Percentiles rank a stretch among this genome's conserved stretches.
Conservation (phyloP, 2,797 vertebrate species). For the Mormyrus proboscirostris region DNA sequence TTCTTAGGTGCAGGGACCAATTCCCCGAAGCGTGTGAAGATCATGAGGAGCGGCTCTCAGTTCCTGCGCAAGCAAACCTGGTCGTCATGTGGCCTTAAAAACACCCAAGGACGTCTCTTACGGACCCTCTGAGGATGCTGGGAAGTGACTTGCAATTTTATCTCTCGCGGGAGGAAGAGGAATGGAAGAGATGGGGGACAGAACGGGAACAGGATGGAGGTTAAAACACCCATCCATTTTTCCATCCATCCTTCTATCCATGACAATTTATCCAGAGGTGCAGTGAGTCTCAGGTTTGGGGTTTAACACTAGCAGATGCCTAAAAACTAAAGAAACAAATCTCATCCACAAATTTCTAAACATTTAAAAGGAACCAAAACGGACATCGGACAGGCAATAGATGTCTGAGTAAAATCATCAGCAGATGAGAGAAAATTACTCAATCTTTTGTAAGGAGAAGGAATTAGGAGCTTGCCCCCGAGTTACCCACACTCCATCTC, state of each 20-base stretch:
- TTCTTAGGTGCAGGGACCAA: neutral
- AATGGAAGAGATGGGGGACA: neutral
- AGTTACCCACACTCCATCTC: neutral
- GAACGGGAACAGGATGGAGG: neutral
- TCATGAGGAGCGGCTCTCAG: neutral
- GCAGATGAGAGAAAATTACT: neutral
- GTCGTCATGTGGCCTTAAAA: neutral
- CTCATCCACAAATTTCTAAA: neutral
- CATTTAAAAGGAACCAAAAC: neutral
- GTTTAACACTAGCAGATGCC: neutral
- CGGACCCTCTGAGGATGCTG: neutral
- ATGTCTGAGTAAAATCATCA: neutral
- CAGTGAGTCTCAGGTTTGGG: neutral
- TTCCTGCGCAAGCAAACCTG: neutral
- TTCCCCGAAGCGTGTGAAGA: neutral
- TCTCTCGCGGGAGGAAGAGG: neutral
- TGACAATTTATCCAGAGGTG: neutral
- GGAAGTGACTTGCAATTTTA: neutral
- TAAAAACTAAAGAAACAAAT: neutral
- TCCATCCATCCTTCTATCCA: neutral
- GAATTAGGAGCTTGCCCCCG: neutral
- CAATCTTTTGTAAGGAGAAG: neutral
- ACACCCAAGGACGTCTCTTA: no score
- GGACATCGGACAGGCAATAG: neutral
- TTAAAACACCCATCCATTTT: neutral